Evolutionary conservation across 2,113 vertebrate genomes (phyloP), one percentile per base, ranked within the genome.

Genomic region (Melierax canorus): DNA sequence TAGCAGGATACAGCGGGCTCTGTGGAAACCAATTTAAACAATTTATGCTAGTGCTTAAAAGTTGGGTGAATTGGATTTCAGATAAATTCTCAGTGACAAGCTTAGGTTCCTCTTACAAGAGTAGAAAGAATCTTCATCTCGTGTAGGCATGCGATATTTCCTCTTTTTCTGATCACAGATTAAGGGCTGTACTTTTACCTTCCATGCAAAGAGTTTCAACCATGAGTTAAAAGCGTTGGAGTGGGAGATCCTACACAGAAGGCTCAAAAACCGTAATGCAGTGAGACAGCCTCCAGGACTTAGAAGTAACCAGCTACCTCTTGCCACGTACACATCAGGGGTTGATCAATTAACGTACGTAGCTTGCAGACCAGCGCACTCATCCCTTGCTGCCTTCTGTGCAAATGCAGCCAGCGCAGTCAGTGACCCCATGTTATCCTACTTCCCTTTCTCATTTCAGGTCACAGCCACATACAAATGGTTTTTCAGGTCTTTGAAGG

Each of bases 21-120:
- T 90, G 93, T 94, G 94, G 85, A 97, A 98, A 96, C 43, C 77
- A 95, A 94, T 97, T 97, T 97, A 95, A 97, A 56, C 93, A 96
- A 97, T 97, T 97, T 97, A 94, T 97, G 68, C 83, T 91, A 71
- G 81, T 96, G 91, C 80, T 95, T 97, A 88, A 87, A 97, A 95
- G 86, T 88, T 97, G 91, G 58, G 93, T 88, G 86, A 97, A 97
- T 80, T 97, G 92, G 81, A 94, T 92, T 97, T 89, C 80, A 97
- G 63, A 86, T 91, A 97, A 95, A 95, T 97, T 91, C 72, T 79
- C 36, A 74, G 32, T 93, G 83, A 91, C 90, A 95, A 89, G 62
- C 15, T 88, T 68, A 69, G 27, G 46, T 64, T 64, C 80, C 90
- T 96, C 90, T 84, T 94, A 62, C 51, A 55, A 84, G 56, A 87